These are phyloP conservation scores for Platypus cylindrus DNA, from an alignment of 2,888 invertebrate species.

Conservation along the genomic window DNA sequence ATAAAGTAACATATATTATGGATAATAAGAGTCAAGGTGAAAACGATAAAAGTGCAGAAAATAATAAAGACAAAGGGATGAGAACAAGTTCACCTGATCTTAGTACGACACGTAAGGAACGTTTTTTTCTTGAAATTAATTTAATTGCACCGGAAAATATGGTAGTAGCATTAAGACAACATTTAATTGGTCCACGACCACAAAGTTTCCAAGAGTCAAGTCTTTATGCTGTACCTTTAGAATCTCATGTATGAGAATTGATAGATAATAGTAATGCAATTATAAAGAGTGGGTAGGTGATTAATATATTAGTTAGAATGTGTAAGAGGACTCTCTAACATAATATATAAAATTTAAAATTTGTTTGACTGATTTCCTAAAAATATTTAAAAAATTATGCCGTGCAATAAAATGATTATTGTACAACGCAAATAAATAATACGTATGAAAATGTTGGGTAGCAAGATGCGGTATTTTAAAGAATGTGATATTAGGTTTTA, in stretches of 20 bases:
- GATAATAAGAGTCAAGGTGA: constrained; percentile 42
- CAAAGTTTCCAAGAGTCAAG: constrained; percentile 41
- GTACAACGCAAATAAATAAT: no score
- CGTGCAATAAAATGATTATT: constrained; percentile 12
- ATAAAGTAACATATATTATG: constrained; percentile 43
- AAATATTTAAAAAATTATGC: constrained; percentile 7
- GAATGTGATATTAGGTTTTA: constrained; percentile 17
- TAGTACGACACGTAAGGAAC: constrained; percentile 34
- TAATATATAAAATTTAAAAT: constrained; percentile 8
- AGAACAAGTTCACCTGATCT: constrained; percentile 50
- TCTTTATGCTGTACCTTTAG: constrained; percentile 43
- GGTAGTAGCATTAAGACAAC: constrained; percentile 36
- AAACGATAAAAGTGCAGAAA: constrained; percentile 28
- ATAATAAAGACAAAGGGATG: constrained; percentile 40
- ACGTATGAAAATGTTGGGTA: no score
- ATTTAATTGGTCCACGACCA: constrained; percentile 38
- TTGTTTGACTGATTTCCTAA: constrained; percentile 8
- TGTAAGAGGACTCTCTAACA: no score
- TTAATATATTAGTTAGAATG: no score
- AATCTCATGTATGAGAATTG: constrained; percentile 51
- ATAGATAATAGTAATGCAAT: no score
- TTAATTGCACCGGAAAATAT: constrained; percentile 40
- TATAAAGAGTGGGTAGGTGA: no score
- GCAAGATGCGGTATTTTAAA: constrained; percentile 15
- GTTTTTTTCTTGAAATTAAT: constrained; percentile 40